phyloP scores from a whole-genome alignment of 2,797 vertebrate species.

The Babyrousa celebensis region DNA sequence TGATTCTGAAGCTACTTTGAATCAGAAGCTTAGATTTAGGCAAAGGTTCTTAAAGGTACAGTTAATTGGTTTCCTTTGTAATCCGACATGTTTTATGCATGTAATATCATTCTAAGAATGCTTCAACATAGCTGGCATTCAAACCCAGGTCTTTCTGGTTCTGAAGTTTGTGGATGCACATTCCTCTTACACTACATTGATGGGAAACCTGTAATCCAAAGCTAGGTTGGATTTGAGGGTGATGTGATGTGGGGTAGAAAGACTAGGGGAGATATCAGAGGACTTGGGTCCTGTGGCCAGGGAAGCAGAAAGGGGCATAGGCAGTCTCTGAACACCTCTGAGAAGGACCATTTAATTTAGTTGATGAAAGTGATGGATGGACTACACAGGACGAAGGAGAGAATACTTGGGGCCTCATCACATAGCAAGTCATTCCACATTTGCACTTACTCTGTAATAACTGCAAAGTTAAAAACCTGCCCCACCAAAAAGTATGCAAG shows the following conservation, averaged over 20 bases:
- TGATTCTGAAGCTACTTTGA: constrained; percentile 56
- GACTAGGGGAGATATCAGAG: neutral
- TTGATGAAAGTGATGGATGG: neutral
- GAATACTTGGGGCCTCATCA: neutral
- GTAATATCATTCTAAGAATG: constrained; percentile 61
- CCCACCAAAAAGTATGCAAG: neutral
- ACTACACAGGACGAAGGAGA: neutral
- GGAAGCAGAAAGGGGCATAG: neutral
- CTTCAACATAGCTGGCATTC: neutral
- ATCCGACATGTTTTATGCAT: neutral
- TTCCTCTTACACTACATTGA: neutral
- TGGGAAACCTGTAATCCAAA: neutral
- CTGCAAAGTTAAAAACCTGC: constrained; percentile 54
- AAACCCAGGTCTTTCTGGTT: constrained; percentile 21
- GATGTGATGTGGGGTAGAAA: neutral
- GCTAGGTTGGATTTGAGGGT: constrained; percentile 47
- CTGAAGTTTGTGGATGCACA: constrained; percentile 19
- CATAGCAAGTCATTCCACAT: neutral
- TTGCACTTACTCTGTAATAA: constrained; percentile 40
- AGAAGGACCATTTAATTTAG: neutral
- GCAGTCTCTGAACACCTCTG: neutral
- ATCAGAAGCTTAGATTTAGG: constrained; percentile 48
- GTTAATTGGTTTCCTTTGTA: constrained; percentile 43
- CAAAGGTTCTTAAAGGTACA: constrained; percentile 15
- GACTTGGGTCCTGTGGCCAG: neutral